phyloP scores from a whole-genome alignment of 2,888 invertebrate genomes.

The Herminia tarsipennalis region DNA sequence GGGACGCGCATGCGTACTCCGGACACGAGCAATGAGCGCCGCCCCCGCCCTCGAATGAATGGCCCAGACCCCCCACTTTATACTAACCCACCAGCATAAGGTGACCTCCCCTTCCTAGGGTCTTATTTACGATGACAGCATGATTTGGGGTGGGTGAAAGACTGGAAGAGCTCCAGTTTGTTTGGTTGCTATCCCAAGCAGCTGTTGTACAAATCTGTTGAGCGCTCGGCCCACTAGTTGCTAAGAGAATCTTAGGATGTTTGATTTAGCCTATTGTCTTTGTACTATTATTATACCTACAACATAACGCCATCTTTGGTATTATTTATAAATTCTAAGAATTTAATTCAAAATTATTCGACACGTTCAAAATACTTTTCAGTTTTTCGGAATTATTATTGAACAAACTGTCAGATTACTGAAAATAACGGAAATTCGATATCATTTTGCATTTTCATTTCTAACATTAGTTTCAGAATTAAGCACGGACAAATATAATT shows the following conservation, averaged over 20 bases:
- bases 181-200: slow-evolving; percentile 59
- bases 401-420: too few relatives aligned
- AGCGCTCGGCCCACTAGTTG: slow-evolving; percentile 77
- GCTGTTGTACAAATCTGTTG: slow-evolving; percentile 79
- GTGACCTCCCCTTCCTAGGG: slow-evolving; percentile 68
- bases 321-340: too few relatives aligned
- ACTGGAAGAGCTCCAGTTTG: slow-evolving; percentile 54
- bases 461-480: too few relatives aligned
- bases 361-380: neutral
- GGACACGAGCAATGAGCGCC: slow-evolving; percentile 81
- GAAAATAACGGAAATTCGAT: neutral
- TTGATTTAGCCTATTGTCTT: slow-evolving; percentile 54
- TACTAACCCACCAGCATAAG: slow-evolving; percentile 50
- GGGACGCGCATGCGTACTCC: slow-evolving; percentile 79
- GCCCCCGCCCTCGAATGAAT: slow-evolving; percentile 79
- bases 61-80: slow-evolving; percentile 68
- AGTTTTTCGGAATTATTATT: too few relatives aligned
- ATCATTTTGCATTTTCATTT: slow-evolving; percentile 19
- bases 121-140: slow-evolving; percentile 49
- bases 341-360: slow-evolving; percentile 18
- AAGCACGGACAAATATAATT: slow-evolving; percentile 27
- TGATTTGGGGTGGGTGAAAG: slow-evolving; percentile 45
- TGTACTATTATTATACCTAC: slow-evolving; percentile 47
- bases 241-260: slow-evolving; percentile 69
- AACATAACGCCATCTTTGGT: slow-evolving; percentile 33